A percentile compares a stretch with the other conserved stretches of the same genome.
phyloP scores from a whole-genome alignment of 2,113 vertebrate species.

The Budorcas taxicolor region DNA sequence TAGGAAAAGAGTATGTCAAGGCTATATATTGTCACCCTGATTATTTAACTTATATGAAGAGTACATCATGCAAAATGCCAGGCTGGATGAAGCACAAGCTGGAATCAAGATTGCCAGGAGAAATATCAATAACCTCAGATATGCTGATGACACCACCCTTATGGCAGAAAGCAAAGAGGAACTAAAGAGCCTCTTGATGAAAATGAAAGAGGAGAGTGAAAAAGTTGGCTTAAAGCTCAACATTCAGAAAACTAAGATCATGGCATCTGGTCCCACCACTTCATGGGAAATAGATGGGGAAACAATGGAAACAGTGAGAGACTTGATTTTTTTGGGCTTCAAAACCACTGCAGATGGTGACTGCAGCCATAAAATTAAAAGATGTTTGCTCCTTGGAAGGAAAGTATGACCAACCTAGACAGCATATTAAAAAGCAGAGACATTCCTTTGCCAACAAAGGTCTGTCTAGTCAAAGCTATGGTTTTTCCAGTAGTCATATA shows the following conservation, averaged over 20 bases:
- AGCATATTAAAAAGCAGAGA: neutral
- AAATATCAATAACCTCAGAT: neutral
- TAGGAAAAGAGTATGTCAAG: neutral
- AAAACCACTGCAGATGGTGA: neutral
- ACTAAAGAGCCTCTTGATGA: neutral
- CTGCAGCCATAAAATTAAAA: neutral
- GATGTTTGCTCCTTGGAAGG: neutral
- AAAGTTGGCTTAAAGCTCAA: neutral
- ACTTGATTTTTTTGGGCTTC: accelerated
- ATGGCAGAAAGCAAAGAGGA: neutral
- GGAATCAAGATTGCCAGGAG: neutral
- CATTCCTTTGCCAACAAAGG: neutral
- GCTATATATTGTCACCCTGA: neutral
- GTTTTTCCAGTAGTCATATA: neutral
- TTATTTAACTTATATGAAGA: neutral
- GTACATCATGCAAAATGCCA: neutral
- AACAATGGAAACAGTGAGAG: neutral
- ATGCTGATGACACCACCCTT: accelerated
- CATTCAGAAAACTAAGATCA: neutral
- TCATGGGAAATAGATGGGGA: neutral
- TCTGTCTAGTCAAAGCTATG: neutral
- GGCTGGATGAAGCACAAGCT: neutral
- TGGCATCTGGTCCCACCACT: neutral
- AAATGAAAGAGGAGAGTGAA: neutral
- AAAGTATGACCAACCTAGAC: neutral